A percentile compares a stretch with the other conserved stretches of the same genome.
phyloP scores from a whole-genome alignment of 2,888 invertebrate genomes.

The Stegophylla sp. region DNA sequence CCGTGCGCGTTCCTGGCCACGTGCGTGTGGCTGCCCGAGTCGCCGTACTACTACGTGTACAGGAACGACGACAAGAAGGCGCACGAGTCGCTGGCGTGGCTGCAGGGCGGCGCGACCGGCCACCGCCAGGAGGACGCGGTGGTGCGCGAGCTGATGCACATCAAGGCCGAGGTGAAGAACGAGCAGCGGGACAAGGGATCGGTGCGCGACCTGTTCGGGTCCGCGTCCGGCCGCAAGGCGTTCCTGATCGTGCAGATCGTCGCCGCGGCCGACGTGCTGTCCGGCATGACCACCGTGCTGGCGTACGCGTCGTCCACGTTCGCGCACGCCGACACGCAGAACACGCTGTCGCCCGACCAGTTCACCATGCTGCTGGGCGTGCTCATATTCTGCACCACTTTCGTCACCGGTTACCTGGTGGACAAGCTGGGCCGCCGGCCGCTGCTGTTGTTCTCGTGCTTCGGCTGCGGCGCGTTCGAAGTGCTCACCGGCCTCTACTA shows the following conservation, averaged over 20 bases:
- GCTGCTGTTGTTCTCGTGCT: slow-evolving; percentile 68
- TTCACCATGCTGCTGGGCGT: slow-evolving; percentile 50
- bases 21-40: slow-evolving; percentile 71
- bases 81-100: slow-evolving; percentile 60
- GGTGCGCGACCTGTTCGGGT: slow-evolving; percentile 44
- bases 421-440: slow-evolving; percentile 61
- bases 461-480: slow-evolving; percentile 69
- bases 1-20: slow-evolving; percentile 67
- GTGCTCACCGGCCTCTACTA: slow-evolving; percentile 69
- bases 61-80: slow-evolving; percentile 66
- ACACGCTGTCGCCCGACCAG: slow-evolving; percentile 47
- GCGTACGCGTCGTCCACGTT: slow-evolving; percentile 60
- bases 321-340: slow-evolving; percentile 34
- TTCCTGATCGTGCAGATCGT: slow-evolving; percentile 54
- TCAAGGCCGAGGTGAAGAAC: slow-evolving; percentile 50
- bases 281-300: slow-evolving; percentile 58
- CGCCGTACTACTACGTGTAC: slow-evolving; percentile 71
- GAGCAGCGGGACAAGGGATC: slow-evolving; percentile 25
- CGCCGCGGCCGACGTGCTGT: slow-evolving; percentile 51
- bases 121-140: slow-evolving; percentile 9
- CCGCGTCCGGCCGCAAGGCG: slow-evolving; percentile 43
- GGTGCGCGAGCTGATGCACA: slow-evolving; percentile 45
- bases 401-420: slow-evolving; percentile 60
- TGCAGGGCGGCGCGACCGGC: slow-evolving; percentile 52
- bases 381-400: slow-evolving; percentile 45